These are phyloP conservation scores for Athene noctua DNA, from an alignment of 2,113 vertebrate genomes.

Conservation along the genomic window DNA sequence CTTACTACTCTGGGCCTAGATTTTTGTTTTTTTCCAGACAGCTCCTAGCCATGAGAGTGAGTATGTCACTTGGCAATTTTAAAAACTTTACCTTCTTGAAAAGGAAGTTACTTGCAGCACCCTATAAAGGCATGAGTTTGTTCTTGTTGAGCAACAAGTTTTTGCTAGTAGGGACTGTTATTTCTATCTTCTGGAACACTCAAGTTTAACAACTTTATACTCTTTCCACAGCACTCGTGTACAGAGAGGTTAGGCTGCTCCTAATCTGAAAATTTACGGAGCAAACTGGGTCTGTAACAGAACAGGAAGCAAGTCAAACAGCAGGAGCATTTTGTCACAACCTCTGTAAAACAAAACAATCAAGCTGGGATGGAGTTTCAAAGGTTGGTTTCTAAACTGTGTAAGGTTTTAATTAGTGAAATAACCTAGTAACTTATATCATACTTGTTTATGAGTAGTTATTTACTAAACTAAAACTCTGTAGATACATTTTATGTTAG, in stretches of 20 bases:
- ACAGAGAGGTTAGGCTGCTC: background rate
- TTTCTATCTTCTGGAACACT: background rate
- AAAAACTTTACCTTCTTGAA: constrained; percentile 36
- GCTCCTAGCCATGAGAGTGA: constrained; percentile 3
- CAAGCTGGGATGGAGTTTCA: background rate
- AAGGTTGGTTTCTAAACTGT: background rate
- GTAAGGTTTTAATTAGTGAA: background rate
- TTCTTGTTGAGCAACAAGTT: constrained; percentile 20
- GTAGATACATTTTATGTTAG: background rate
- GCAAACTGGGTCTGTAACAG: background rate
- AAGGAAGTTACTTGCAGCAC: background rate
- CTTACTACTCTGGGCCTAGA: constrained; percentile 52
- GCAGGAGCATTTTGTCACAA: background rate
- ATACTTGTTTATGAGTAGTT: background rate
- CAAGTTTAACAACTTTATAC: background rate
- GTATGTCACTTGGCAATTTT: constrained; percentile 24
- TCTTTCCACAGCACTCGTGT: background rate
- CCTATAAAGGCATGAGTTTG: constrained; percentile 34
- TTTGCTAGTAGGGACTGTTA: background rate
- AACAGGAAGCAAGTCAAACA: background rate
- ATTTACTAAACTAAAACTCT: background rate
- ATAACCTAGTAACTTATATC: background rate
- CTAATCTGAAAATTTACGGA: background rate
- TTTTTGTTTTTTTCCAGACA: constrained; percentile 7
- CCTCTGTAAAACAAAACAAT: background rate